These are phyloP conservation scores for Aphaenogaster floridana DNA, from an alignment of 1,140 invertebrate species.

Conservation along the genomic window DNA sequence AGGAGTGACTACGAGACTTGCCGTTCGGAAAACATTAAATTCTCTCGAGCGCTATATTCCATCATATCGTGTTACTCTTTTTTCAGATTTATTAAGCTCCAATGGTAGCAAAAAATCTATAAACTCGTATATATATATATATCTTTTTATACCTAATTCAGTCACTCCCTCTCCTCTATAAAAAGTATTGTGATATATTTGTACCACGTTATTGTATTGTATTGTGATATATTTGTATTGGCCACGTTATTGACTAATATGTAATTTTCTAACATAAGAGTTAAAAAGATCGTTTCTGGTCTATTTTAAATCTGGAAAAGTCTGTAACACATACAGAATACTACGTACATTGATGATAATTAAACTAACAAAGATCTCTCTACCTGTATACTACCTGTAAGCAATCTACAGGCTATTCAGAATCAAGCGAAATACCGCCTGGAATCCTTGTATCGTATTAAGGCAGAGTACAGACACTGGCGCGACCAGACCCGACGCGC, in stretches of 20 bases:
- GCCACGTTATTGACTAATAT: background rate
- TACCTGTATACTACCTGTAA: slow-evolving; percentile 32
- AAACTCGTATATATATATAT: background rate
- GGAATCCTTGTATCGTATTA: slow-evolving; percentile 41
- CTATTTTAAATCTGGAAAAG: background rate
- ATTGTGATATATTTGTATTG: slow-evolving; percentile 18
- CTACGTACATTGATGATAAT: slow-evolving; percentile 17
- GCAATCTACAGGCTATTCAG: slow-evolving; percentile 34
- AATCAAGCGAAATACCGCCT: background rate
- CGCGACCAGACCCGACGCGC: background rate
- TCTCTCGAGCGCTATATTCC: background rate
- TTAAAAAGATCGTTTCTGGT: background rate
- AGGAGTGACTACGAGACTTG: background rate
- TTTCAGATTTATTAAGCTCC: background rate
- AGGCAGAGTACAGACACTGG: background rate
- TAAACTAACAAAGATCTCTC: slow-evolving; percentile 29
- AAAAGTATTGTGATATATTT: slow-evolving; percentile 28
- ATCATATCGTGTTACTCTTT: background rate
- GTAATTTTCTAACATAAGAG: slow-evolving; percentile 1
- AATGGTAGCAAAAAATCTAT: background rate
- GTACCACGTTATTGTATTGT: background rate
- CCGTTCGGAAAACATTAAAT: slow-evolving; percentile 21
- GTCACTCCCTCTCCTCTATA: background rate
- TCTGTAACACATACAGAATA: background rate
- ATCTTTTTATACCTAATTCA: background rate